Conservation (phyloP, 2,888 invertebrate species). For the Caenorhabditis angaria region DNA sequence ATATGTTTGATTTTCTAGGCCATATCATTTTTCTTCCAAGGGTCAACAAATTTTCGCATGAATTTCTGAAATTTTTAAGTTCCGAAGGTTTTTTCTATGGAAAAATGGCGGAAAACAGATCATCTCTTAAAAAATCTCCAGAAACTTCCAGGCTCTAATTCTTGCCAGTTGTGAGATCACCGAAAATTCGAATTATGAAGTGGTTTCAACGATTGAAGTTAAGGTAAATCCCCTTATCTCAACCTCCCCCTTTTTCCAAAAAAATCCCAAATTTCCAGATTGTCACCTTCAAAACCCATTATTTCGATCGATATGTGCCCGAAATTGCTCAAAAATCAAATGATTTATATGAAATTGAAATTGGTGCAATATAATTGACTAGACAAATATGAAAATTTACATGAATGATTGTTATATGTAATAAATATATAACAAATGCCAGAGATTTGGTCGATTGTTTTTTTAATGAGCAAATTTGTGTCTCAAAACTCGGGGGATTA, state of each 20-base stretch:
- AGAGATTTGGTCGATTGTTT: background rate
- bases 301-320: constrained; percentile 32
- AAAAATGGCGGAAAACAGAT: no score
- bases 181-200: background rate
- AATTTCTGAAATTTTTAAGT: no score
- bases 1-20: no score
- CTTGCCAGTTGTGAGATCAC: background rate
- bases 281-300: constrained; percentile 34
- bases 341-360: constrained; percentile 21
- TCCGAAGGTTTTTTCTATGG: no score
- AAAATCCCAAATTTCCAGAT: no score
- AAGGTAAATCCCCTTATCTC: no score
- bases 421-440: constrained; percentile 1
- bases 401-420: background rate
- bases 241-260: no score
- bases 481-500: no score
- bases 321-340: constrained; percentile 18
- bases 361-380: background rate
- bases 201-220: background rate
- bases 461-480: background rate
- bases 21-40: no score
- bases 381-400: background rate
- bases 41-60: no score
- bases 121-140: no score
- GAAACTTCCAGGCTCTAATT: background rate